phyloP scores from a whole-genome alignment of 2,888 invertebrate genomes.

The Fissipunctia ypsillon region DNA sequence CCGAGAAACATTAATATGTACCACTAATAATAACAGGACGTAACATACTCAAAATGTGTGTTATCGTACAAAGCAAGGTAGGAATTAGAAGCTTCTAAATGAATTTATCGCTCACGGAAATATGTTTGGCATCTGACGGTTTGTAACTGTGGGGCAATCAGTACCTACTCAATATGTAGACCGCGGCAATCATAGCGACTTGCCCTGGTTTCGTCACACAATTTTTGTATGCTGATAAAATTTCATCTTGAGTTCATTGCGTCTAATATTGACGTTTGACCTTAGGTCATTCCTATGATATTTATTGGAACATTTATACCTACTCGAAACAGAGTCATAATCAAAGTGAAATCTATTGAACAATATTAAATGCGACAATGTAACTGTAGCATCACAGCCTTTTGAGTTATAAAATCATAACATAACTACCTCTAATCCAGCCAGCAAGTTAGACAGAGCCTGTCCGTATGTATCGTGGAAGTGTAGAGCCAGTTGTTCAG shows the following conservation, averaged over 20 bases:
- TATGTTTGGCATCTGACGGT: constrained; percentile 32
- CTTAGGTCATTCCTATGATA: constrained; percentile 34
- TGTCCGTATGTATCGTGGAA: constrained; percentile 99
- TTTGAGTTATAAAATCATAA: constrained; percentile 7
- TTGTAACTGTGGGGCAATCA: constrained; percentile 44
- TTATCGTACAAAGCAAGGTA: constrained; percentile 21
- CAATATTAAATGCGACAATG: neutral
- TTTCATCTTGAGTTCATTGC: constrained; percentile 35
- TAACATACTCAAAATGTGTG: constrained; percentile 5
- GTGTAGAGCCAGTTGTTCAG: constrained; percentile 96
- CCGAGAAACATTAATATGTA: neutral
- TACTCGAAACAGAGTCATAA: neutral
- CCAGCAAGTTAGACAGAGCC: constrained; percentile 97
- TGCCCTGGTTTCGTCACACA: constrained; percentile 59
- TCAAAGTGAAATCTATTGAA: neutral
- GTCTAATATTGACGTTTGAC: constrained; percentile 37
- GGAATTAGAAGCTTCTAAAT: constrained; percentile 10
- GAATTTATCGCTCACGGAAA: constrained; percentile 39
- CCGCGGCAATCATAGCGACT: constrained; percentile 46
- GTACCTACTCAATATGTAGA: constrained; percentile 48
- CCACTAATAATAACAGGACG: constrained; percentile 4
- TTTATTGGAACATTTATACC: neutral
- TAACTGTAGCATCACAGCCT: too few relatives aligned
- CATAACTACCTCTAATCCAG: constrained; percentile 93
- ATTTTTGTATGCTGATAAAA: constrained; percentile 51